phyloP scores from a whole-genome alignment of 2,888 invertebrate species.

The Latrodectus elegans region DNA sequence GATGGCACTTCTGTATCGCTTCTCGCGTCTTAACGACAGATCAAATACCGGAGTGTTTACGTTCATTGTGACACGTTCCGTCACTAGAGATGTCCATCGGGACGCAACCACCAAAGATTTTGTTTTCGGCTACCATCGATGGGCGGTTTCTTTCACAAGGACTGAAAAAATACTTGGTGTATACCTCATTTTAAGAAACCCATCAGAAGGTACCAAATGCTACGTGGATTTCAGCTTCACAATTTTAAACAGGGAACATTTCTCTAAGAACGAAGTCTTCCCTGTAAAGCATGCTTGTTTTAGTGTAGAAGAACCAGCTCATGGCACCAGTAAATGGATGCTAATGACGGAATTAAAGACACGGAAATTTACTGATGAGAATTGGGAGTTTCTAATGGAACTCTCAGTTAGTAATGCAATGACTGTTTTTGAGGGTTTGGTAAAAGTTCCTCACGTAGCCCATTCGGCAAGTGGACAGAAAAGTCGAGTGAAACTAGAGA shows the following conservation, averaged over 20 bases:
- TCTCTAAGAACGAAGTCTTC: constrained; percentile 87
- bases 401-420: constrained; percentile 84
- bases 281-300: constrained; percentile 79
- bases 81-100: constrained; percentile 85
- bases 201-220: constrained; percentile 82
- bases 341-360: constrained; percentile 82
- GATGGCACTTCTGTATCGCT: constrained; percentile 87
- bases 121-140: constrained; percentile 86
- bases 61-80: constrained; percentile 86
- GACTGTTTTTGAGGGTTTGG: constrained; percentile 84
- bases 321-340: constrained; percentile 84
- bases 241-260: constrained; percentile 86
- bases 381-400: constrained; percentile 87
- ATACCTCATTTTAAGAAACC: constrained; percentile 85
- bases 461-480: constrained; percentile 28
- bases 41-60: constrained; percentile 86
- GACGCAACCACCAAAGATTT: constrained; percentile 89
- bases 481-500: constrained; percentile 77
- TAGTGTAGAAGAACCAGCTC: constrained; percentile 82
- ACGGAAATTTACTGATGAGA: constrained; percentile 85
- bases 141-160: constrained; percentile 86
- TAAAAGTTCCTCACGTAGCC: constrained; percentile 76
- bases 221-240: constrained; percentile 88
- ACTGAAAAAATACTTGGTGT: constrained; percentile 86
- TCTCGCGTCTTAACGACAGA: constrained; percentile 87